Conservation (phyloP, 2,797 vertebrate species). For the Ctenopoma kingsleyae region DNA sequence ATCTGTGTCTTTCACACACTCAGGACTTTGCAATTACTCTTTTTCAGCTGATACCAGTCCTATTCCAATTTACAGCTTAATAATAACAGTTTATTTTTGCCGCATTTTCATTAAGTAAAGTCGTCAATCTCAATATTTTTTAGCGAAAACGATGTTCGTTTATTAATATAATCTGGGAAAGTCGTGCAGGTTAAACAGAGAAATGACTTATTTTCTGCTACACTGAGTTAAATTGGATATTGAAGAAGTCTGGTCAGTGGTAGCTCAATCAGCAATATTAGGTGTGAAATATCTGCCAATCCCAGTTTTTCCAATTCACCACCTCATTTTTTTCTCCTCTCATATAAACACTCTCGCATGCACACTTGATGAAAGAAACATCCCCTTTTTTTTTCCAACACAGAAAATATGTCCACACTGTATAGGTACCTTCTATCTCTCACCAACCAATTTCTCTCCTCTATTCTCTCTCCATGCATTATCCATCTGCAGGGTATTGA, state of each 20-base stretch:
- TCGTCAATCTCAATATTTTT: slow-evolving; percentile 4
- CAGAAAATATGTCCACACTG: slow-evolving; percentile 20
- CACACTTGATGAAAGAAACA: slow-evolving; percentile 37
- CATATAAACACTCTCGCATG: slow-evolving; percentile 7
- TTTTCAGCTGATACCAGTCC: not conserved
- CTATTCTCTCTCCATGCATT: slow-evolving; percentile 58
- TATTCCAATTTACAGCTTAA: not conserved
- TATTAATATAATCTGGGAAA: slow-evolving; percentile 3
- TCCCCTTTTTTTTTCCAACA: not conserved
- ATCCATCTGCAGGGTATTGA: slow-evolving; percentile 61
- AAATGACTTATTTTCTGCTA: slow-evolving; percentile 22
- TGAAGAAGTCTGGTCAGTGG: slow-evolving; percentile 27
- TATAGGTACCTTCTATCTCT: slow-evolving; percentile 43
- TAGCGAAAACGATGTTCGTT: not conserved
- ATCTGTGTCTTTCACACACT: not conserved
- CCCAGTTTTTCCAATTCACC: slow-evolving; percentile 20
- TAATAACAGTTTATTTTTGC: slow-evolving; percentile 9
- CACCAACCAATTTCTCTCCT: slow-evolving; percentile 55
- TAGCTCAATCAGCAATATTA: slow-evolving; percentile 45
- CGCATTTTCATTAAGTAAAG: slow-evolving; percentile 15
- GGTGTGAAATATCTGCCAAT: slow-evolving; percentile 48
- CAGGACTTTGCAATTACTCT: not conserved
- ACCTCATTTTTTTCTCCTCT: not conserved
- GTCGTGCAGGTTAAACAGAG: slow-evolving; percentile 18
- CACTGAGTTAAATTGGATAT: slow-evolving; percentile 32